Conservation (phyloP, 2,113 vertebrate species). For the Dryoscopus gambensis region DNA sequence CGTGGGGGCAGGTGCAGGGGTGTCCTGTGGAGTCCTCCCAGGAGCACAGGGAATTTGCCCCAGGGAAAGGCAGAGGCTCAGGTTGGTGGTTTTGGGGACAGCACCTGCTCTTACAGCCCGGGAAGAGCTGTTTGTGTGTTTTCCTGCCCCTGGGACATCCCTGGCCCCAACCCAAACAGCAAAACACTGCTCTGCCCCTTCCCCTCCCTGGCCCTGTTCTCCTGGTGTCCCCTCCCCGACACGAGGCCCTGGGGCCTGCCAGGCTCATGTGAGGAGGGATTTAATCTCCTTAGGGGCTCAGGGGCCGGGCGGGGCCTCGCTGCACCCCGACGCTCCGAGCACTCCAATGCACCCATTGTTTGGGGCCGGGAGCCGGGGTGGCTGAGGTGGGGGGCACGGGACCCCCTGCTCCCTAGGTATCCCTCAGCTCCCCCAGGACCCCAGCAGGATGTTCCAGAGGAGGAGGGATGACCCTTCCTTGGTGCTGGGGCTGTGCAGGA, state of each 20-base stretch:
- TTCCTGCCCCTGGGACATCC: not conserved
- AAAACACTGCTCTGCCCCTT: not conserved
- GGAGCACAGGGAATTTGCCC: not conserved
- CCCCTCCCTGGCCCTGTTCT: not conserved
- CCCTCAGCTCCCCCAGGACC: not conserved
- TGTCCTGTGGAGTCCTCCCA: fast-evolving
- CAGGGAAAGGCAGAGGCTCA: not conserved
- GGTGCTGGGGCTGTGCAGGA: not conserved
- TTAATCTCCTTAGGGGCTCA: conserved; percentile 49
- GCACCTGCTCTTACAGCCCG: fast-evolving
- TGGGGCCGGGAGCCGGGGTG: not conserved
- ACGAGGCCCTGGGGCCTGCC: fast-evolving
- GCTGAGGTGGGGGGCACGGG: fast-evolving
- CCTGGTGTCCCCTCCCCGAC: fast-evolving
- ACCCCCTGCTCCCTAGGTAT: not conserved
- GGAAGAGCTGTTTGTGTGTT: not conserved
- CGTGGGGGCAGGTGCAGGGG: fast-evolving
- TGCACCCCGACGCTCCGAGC: fast-evolving
- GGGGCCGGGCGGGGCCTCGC: not conserved
- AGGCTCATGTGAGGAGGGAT: not conserved
- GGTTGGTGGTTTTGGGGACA: not conserved
- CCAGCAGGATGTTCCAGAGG: not conserved
- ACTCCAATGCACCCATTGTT: not conserved
- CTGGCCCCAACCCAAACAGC: not conserved
- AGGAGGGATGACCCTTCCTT: not conserved